phyloP scores from a whole-genome alignment of 2,797 vertebrate genomes.

The Chrysocyon brachyurus region DNA sequence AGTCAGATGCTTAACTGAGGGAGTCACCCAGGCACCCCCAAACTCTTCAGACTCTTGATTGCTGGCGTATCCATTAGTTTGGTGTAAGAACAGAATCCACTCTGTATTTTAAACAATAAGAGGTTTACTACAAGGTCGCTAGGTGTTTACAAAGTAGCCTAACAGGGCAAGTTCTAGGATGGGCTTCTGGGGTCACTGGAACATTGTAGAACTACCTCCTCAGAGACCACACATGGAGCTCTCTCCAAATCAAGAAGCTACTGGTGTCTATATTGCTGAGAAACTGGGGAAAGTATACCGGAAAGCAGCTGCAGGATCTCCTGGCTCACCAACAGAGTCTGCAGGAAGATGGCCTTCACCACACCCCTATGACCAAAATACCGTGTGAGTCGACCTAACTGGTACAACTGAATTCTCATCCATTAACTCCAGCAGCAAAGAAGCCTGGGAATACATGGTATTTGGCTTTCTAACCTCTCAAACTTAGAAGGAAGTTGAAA shows the following conservation, averaged over 20 bases:
- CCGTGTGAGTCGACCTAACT: background rate
- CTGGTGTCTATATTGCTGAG: background rate
- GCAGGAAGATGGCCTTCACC: rapidly evolving
- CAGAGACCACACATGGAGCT: background rate
- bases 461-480: background rate
- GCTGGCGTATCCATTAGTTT: background rate
- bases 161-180: background rate
- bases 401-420: background rate
- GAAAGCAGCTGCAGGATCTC: background rate
- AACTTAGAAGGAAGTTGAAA: background rate
- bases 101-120: background rate
- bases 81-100: background rate
- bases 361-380: background rate
- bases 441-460: background rate
- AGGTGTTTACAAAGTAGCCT: background rate
- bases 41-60: background rate
- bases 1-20: background rate
- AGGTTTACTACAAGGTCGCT: background rate
- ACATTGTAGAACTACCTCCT: background rate
- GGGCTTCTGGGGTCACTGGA: background rate
- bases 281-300: background rate
- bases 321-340: background rate
- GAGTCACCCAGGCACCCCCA: background rate
- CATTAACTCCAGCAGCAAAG: background rate
- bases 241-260: background rate